Evolutionary conservation across 1,140 invertebrate genomes (phyloP), one percentile per base, ranked within the genome.

Genomic region (Trissolcus basalis): DNA sequence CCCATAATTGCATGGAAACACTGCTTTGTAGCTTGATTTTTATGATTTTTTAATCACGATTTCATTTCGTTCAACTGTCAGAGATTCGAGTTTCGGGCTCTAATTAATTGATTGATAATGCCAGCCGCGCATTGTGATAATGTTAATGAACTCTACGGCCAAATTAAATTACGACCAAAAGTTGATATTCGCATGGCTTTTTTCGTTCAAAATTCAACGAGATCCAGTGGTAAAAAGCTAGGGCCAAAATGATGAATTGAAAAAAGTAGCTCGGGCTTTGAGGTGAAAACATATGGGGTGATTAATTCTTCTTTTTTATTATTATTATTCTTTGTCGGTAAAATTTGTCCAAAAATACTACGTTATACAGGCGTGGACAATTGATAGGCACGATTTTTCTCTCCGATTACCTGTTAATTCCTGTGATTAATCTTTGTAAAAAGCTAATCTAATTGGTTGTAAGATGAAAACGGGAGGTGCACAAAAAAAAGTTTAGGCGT

Each of bases 341-440:
- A 39, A 43, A 51, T 51, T 43, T 61, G 48, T 45, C 33, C 16
- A 15, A 51, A 61, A 61, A 50, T 45, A 35, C 44, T 36, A 41
- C 47, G 15, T 13, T 33, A 12, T 15, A 15, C 19, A 27, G 19
- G 19, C 19, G 6, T 6, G 19, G 59, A 53, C 36, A 63, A 63
- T 63, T 43, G 35, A 61, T 61, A 48, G 32, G 8, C 0, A 2
- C 32, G 11, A 47, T 63, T 63, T 63, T 63, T 63, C 49, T 63
- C 15, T 6, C 16, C 12, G 12, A 51, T 61, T 51, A 33, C 5
- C 27, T 13, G 59, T 45, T 63, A 63, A 63, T 63, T 63, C 60
- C 14, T 27, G n/a, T 54, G 44, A 65, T 65, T 65, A 65, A 65
- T 65, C 19, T 55, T 1, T 16, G 50, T 41, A 48, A 65, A 65